Percentiles rank a stretch among this genome's conserved stretches.
phyloP scores from a whole-genome alignment of 2,888 invertebrate species.

The Esperia sulphurella region DNA sequence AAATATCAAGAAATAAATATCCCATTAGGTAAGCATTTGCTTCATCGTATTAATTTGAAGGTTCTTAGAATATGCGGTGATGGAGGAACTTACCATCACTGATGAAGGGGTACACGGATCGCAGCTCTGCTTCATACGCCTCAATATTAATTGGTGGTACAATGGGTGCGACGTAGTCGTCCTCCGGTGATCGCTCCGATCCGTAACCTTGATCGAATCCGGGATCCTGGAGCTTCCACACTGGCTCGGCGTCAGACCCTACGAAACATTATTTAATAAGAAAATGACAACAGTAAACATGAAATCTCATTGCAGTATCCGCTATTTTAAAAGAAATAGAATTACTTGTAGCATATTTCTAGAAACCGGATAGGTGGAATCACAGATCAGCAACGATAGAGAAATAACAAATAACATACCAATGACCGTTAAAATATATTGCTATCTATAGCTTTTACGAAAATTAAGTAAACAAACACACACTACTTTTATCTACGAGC shows the following conservation, averaged over 20 bases:
- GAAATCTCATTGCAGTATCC: neutral
- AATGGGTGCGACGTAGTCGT: slow-evolving; percentile 85
- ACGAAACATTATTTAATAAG: slow-evolving; percentile 19
- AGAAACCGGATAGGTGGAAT: too few relatives aligned
- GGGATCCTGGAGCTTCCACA: slow-evolving; percentile 76
- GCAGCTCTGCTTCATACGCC: slow-evolving; percentile 79
- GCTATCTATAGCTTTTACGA: too few relatives aligned
- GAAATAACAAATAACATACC: too few relatives aligned
- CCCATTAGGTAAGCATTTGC: too few relatives aligned
- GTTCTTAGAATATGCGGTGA: neutral
- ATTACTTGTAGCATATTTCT: too few relatives aligned
- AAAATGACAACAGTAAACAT: neutral
- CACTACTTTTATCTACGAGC: too few relatives aligned
- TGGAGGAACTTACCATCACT: slow-evolving; percentile 79
- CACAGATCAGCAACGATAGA: too few relatives aligned
- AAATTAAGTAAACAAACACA: too few relatives aligned
- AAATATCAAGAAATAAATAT: too few relatives aligned
- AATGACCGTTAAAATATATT: too few relatives aligned
- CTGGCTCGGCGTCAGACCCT: slow-evolving; percentile 76
- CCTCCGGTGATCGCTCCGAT: slow-evolving; percentile 87
- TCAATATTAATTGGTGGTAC: slow-evolving; percentile 76
- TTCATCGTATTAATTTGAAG: too few relatives aligned
- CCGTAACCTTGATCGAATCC: slow-evolving; percentile 87
- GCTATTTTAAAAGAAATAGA: too few relatives aligned
- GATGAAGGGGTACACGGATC: slow-evolving; percentile 83